Percentiles rank a stretch among this genome's conserved stretches.
phyloP scores from a whole-genome alignment of 92 coral and sea anemone genomes.

The Blastomussa wellsi region DNA sequence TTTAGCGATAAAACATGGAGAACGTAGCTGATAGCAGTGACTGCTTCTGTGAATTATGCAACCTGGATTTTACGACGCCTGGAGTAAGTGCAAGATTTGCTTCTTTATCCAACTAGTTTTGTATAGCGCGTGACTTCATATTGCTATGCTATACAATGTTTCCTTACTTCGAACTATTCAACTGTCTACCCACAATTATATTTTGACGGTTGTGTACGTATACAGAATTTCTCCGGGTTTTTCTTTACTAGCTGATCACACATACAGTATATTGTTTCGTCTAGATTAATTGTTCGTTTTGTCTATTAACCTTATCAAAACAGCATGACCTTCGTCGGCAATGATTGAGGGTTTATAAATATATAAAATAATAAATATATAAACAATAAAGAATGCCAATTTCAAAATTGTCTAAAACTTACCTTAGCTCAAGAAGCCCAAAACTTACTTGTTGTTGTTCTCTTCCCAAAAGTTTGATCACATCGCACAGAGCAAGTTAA shows the following conservation, averaged over 20 bases:
- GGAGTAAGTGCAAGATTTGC: constrained; percentile 52
- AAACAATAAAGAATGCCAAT: background rate
- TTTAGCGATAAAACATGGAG: background rate
- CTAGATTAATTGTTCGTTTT: background rate
- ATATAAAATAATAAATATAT: too few relatives aligned
- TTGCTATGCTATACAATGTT: background rate
- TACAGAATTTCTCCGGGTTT: background rate
- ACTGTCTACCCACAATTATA: background rate
- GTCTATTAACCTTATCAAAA: background rate
- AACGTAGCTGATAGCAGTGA: constrained; percentile 11
- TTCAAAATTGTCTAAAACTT: too few relatives aligned
- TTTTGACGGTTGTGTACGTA: background rate
- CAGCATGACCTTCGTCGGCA: background rate
- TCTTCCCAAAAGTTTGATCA: too few relatives aligned
- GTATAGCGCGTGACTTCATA: background rate
- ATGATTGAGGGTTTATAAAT: too few relatives aligned
- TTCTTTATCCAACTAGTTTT: background rate
- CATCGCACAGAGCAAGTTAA: too few relatives aligned
- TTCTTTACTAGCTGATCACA: background rate
- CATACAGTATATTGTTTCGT: background rate
- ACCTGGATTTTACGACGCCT: constrained; percentile 72
- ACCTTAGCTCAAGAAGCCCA: too few relatives aligned
- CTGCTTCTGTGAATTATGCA: constrained; percentile 78
- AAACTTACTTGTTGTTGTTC: too few relatives aligned
- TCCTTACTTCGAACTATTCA: background rate